Evolutionary conservation across 2,113 vertebrate species (phyloP), one percentile per base, ranked within the genome.

Genomic region (Picathartes gymnocephalus): DNA sequence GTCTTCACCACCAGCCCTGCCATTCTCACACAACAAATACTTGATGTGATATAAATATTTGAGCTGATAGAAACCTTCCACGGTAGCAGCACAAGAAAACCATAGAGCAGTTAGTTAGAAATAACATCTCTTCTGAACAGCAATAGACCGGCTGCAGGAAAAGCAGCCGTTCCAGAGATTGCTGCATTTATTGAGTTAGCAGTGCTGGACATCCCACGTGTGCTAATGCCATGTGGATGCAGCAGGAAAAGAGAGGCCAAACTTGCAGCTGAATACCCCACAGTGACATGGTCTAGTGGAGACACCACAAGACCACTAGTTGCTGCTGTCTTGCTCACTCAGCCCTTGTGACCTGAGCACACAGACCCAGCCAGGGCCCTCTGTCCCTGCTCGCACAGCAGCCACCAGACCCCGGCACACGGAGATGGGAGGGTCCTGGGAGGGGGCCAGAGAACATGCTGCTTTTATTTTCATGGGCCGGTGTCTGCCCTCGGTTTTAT

Each of bases 201-300:
- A 33, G 27, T 15, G 40, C 72, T 65, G 48, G n/a, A 80, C 27
- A 20, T 2, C 10, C 10, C 2, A 0, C 0, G 1, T 0, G 2
- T 33, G n/a, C 18, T 35, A 35, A 81, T 0, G 0, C 44, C 4
- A 4, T 0, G 0, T 5, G 9, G 53, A 15, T 57, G 37, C 57
- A 39, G 37, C 37, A 69, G 44, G 44, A 51, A 21, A 54, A 31
- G 42, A 70, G 37, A 54, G 13, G 16, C 20, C 73, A 40, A 0
- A 5, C 14, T 33, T 27, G 44, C 47, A 58, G 31, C 39, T 77
- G 61, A 61, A 66, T 50, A 37, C 40, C 13, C 6, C 4, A 1
- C 40, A 61, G 25, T 3, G 23, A 16, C 2, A 1, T 4, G 23
- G 25, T 60, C 40, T 4, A 3, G 8, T 0, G 6, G 30, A 86